phyloP scores from a whole-genome alignment of 2,797 vertebrate genomes.

The Lagorchestes hirsutus region DNA sequence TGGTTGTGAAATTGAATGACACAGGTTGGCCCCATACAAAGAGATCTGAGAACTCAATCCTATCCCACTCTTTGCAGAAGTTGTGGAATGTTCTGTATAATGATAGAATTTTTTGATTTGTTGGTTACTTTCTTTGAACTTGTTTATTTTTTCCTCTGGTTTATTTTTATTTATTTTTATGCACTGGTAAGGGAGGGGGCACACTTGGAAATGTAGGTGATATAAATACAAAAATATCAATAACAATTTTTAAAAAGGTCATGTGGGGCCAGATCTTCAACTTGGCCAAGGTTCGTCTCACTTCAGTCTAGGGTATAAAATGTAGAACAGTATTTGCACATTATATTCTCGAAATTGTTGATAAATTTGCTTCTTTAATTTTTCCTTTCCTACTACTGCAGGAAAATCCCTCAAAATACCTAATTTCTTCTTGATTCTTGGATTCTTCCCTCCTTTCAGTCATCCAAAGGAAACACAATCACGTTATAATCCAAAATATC shows the following conservation, averaged over 20 bases:
- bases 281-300: neutral
- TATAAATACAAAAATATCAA: neutral
- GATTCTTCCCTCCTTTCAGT: neutral
- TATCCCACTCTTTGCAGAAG: neutral
- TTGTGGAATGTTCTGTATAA: neutral
- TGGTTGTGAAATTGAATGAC: neutral
- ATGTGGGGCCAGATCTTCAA: neutral
- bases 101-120: neutral
- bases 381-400: neutral
- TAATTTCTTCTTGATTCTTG: neutral
- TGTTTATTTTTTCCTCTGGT: neutral
- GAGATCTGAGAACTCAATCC: neutral
- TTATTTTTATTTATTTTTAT: neutral
- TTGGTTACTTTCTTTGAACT: neutral
- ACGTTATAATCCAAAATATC: neutral
- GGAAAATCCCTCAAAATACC: neutral
- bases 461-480: neutral
- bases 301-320: neutral
- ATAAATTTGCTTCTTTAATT: neutral
- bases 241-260: neutral
- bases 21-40: neutral
- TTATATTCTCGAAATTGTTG: neutral
- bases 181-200: neutral
- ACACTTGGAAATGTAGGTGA: neutral
- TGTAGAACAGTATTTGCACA: neutral